These are phyloP conservation scores for Blera fallax DNA, from an alignment of 2,888 invertebrate species.

Conservation along the genomic window DNA sequence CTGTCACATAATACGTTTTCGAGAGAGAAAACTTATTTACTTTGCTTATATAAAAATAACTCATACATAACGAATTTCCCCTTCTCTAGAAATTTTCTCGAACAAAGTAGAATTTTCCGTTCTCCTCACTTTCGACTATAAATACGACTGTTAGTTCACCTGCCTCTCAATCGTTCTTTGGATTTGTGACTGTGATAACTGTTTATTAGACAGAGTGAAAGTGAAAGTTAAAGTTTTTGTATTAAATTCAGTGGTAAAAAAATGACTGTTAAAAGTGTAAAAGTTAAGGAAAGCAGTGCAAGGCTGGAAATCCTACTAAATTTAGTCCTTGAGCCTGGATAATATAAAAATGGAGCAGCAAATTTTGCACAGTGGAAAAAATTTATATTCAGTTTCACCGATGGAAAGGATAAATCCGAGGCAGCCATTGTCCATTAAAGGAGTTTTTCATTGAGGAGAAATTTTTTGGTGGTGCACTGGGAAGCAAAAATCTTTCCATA, in stretches of 20 bases:
- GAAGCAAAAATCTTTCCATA: constrained; percentile 11
- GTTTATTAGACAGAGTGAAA: not conserved
- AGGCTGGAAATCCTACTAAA: not conserved
- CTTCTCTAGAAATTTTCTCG: constrained; percentile 20
- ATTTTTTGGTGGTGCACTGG: not conserved
- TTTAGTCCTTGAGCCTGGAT: constrained; percentile 38
- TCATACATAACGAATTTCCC: constrained; percentile 20
- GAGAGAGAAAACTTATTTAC: not conserved
- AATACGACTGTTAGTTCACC: constrained; percentile 29
- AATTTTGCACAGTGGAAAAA: not conserved
- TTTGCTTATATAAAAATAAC: not conserved
- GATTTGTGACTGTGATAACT: not conserved
- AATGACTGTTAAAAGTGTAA: constrained; percentile 51
- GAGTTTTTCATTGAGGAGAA: constrained; percentile 4
- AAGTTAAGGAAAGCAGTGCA: constrained; percentile 26
- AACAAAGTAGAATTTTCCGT: constrained; percentile 62
- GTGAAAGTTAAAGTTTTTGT: not conserved
- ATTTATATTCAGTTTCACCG: not conserved
- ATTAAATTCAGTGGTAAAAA: not conserved
- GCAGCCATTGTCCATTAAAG: not conserved
- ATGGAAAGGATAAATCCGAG: not conserved
- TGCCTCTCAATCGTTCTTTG: constrained; percentile 28
- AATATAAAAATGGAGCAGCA: not conserved
- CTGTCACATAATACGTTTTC: not conserved
- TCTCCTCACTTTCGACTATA: constrained; percentile 17